Evolutionary conservation across 2,797 vertebrate species (phyloP).

Genomic region (Nannoperca australis): DNA sequence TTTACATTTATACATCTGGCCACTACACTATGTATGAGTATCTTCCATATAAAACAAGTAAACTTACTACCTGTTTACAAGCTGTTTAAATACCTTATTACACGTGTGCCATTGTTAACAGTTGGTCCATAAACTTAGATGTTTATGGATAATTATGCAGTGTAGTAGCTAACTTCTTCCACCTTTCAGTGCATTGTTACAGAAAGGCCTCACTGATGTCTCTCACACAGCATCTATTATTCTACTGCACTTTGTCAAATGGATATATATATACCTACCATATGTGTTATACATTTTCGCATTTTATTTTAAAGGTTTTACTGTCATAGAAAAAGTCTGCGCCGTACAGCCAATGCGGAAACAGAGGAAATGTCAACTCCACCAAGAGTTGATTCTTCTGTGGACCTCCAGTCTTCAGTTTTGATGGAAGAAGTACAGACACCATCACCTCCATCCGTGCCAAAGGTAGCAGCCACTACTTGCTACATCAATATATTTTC

Average conservation of each 20-base stretch:
- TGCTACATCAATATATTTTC: neutral
- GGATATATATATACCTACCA: neutral
- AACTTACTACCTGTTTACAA: neutral
- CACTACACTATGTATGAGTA: neutral
- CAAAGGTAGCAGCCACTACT: slow-evolving; percentile 43
- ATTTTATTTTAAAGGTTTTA: slow-evolving; percentile 17
- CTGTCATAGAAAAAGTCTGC: neutral
- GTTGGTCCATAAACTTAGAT: neutral
- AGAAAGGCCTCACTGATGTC: neutral
- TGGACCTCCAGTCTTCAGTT: neutral
- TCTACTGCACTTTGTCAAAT: neutral
- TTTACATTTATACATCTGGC: neutral
- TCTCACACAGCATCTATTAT: neutral
- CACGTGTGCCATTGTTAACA: neutral
- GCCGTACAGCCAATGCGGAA: neutral
- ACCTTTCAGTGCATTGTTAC: neutral
- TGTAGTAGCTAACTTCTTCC: neutral
- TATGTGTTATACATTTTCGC: neutral
- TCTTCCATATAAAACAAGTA: neutral
- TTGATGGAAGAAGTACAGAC: slow-evolving; percentile 15
- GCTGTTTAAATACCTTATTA: neutral
- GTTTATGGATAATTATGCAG: neutral
- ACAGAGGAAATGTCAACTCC: neutral
- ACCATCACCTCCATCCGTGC: neutral
- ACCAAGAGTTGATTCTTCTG: neutral